These are phyloP conservation scores for Thalassarche chlororhynchos DNA, from an alignment of 2,113 vertebrate genomes.

Conservation along the genomic window DNA sequence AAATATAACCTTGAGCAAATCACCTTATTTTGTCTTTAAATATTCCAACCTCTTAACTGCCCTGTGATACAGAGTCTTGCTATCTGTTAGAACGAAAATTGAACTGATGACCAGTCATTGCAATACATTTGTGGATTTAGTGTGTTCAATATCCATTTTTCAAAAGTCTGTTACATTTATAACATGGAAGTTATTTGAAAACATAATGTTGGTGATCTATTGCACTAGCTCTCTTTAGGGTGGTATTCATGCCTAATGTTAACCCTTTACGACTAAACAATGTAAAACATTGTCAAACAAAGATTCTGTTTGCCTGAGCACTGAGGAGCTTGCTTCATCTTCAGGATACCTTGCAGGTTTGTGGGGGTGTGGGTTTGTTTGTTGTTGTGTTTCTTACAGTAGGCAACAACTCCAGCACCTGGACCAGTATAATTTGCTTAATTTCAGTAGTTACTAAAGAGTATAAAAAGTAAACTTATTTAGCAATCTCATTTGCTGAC, in stretches of 20 bases:
- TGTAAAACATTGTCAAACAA: neutral
- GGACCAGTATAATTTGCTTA: neutral
- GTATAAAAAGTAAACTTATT: neutral
- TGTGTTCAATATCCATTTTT: neutral
- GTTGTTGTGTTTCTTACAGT: neutral
- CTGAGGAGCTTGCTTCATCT: neutral
- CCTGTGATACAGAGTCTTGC: neutral
- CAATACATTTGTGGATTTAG: neutral
- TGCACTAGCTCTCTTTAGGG: neutral
- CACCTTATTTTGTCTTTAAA: neutral
- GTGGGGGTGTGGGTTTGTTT: rapidly evolving
- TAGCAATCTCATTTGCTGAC: neutral
- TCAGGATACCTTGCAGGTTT: neutral
- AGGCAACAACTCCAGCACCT: neutral
- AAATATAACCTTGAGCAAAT: neutral
- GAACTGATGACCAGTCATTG: neutral
- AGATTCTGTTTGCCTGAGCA: neutral
- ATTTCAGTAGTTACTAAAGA: neutral
- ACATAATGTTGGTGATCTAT: neutral
- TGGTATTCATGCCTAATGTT: neutral
- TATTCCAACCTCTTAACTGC: neutral
- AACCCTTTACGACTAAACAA: neutral
- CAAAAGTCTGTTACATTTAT: neutral
- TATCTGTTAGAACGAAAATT: neutral
- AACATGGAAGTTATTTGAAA: neutral